Base-by-base conservation (phyloP, 2,797 vertebrate species). In the Enteromius radiatus region DNA sequence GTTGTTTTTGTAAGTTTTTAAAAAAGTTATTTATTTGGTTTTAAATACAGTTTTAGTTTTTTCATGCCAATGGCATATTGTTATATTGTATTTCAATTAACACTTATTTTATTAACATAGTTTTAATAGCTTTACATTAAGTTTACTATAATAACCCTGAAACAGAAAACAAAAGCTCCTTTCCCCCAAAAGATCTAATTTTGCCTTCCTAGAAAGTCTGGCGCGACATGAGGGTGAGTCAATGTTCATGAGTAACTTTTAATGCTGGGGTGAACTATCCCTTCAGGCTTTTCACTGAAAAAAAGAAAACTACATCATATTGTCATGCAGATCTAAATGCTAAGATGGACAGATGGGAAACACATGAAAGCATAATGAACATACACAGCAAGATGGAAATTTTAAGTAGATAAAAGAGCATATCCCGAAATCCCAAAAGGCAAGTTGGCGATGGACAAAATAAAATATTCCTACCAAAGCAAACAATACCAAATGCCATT, bases 401-500 rank as follows among this genome's bases (percentile, higher is more conserved):
- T 69, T 85, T 11, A 61, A 81, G 74, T 81, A 81, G 73, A 83
- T 61, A 70, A 12, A 73, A 73, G 61, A 80, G 71, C 80, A 59
- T 38, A 43, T 78, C n/a, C 69, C 59, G 65, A 80, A 73, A 61
- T 85, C 83, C 83, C 59, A 71, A 71, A 64, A 85, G 56, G 69
- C 81, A 81, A 79, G 73, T 70, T 88, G 87, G 75, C 75, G 14
- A 73, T 64, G 59, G 43, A 45, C 47, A 68, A 63, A 83, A 83
- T 76, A 84, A 84, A 68, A 61, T 73, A 85, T 82, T 78, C 84
- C 76, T 80, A 86, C 85, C 87, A 88, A 88, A 82, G 87, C 85
- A 88, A 86, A 88, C 87, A 86, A 85, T 82, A 76, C 70, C 56
- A 73, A 86, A 88, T 59, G 82, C 70, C 84, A 86, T 88, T 80